These are phyloP conservation scores for Equus quagga DNA, from an alignment of 2,113 vertebrate genomes.

Conservation along the genomic window DNA sequence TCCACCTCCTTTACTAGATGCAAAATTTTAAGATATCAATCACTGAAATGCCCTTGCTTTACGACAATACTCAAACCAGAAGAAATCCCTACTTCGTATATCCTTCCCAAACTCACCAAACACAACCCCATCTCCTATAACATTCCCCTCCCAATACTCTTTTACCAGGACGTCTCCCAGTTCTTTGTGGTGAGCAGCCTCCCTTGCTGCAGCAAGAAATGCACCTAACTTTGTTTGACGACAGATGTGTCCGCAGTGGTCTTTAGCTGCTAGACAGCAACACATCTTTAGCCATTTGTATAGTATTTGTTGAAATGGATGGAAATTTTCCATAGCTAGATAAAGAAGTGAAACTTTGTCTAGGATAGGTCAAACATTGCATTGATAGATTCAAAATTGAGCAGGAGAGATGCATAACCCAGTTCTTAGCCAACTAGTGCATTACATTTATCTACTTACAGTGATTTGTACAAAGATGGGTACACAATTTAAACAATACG, in stretches of 20 bases:
- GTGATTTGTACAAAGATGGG: not conserved
- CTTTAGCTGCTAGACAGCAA: not conserved
- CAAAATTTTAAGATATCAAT: not conserved
- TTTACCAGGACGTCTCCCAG: not conserved
- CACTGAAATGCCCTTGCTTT: not conserved
- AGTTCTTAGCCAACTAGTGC: not conserved
- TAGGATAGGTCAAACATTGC: not conserved
- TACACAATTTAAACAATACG: not conserved
- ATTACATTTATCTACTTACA: not conserved
- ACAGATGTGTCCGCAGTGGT: not conserved
- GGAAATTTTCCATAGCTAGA: not conserved
- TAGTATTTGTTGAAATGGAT: not conserved
- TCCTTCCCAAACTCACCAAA: not conserved
- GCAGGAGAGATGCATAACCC: not conserved
- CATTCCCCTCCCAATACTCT: accelerated
- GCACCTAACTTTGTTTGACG: not conserved
- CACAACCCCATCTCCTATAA: not conserved
- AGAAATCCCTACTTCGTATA: not conserved
- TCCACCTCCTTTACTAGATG: not conserved
- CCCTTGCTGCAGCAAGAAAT: not conserved
- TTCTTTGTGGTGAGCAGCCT: not conserved
- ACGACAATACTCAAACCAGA: not conserved
- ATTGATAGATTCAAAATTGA: not conserved
- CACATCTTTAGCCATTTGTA: not conserved
- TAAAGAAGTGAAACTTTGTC: not conserved